These are phyloP conservation scores for Suncus etruscus DNA, from an alignment of 2,113 vertebrate species.

Conservation along the genomic window DNA sequence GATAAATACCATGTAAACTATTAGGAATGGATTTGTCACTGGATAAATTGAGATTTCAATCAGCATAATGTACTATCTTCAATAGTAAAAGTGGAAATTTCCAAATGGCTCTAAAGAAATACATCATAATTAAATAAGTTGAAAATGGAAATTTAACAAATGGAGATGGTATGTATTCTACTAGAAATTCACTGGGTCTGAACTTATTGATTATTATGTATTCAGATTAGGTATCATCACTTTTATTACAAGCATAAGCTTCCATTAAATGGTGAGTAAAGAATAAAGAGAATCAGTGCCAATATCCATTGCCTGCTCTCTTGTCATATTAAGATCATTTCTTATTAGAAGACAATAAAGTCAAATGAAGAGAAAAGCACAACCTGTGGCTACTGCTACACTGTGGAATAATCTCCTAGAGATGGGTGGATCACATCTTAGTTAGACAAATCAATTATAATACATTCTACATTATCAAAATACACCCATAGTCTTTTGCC, in stretches of 20 bases:
- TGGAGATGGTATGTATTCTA: neutral
- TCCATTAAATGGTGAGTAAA: neutral
- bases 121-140: neutral
- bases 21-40: neutral
- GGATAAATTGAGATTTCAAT: neutral
- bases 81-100: slow-evolving; percentile 22
- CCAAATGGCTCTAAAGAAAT: slow-evolving; percentile 12
- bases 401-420: neutral
- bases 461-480: neutral
- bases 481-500: slow-evolving; percentile 16
- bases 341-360: slow-evolving; percentile 34
- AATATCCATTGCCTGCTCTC: neutral
- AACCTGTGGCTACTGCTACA: neutral
- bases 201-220: neutral
- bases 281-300: slow-evolving; percentile 5
- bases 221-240: neutral
- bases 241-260: slow-evolving; percentile 36
- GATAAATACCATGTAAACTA: neutral
- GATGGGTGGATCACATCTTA: neutral
- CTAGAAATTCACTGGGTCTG: neutral
- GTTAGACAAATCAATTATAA: neutral
- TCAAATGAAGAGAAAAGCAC: slow-evolving; percentile 11
- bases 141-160: neutral
- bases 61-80: slow-evolving; percentile 3
- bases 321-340: slow-evolving; percentile 11